Evolutionary conservation across 1,140 invertebrate species (phyloP).

Genomic region (Drosophila micromelanica): DNA sequence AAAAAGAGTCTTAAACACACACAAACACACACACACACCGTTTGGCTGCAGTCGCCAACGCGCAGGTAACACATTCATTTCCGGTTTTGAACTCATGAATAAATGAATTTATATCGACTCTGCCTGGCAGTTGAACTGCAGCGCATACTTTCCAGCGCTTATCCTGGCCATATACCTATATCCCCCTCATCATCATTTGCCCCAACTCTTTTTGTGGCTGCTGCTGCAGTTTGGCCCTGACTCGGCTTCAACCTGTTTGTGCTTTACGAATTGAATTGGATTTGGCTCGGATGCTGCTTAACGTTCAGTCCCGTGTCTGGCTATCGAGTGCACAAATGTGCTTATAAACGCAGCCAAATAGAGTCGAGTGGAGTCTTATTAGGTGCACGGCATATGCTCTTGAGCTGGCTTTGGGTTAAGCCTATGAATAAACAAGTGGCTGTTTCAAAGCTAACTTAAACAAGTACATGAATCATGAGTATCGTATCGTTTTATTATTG

Average conservation of each 20-base stretch:
- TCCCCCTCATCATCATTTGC: neutral
- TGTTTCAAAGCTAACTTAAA: neutral
- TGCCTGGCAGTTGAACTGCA: slow-evolving; percentile 67
- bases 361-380: slow-evolving; percentile 43
- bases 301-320: slow-evolving; percentile 6
- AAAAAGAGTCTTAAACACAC: slow-evolving; percentile 29
- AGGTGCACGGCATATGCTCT: slow-evolving; percentile 4
- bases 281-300: slow-evolving; percentile 14
- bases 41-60: neutral
- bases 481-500: neutral
- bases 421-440: slow-evolving; percentile 11
- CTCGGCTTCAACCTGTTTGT: slow-evolving; percentile 34
- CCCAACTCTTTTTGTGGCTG: neutral
- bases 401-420: neutral
- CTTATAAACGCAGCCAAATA: slow-evolving; percentile 51
- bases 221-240: slow-evolving; percentile 20
- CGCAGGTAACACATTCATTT: slow-evolving; percentile 71
- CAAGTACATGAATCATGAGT: neutral
- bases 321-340: slow-evolving; percentile 45
- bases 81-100: slow-evolving; percentile 76
- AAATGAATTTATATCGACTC: slow-evolving; percentile 81
- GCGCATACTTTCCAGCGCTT: slow-evolving; percentile 54
- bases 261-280: slow-evolving; percentile 16
- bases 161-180: slow-evolving; percentile 22
- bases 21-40: slow-evolving; percentile 1